A percentile compares a stretch with the other conserved stretches of the same genome.
Conservation (phyloP, 2,113 vertebrate species). For the Rana temporaria region DNA sequence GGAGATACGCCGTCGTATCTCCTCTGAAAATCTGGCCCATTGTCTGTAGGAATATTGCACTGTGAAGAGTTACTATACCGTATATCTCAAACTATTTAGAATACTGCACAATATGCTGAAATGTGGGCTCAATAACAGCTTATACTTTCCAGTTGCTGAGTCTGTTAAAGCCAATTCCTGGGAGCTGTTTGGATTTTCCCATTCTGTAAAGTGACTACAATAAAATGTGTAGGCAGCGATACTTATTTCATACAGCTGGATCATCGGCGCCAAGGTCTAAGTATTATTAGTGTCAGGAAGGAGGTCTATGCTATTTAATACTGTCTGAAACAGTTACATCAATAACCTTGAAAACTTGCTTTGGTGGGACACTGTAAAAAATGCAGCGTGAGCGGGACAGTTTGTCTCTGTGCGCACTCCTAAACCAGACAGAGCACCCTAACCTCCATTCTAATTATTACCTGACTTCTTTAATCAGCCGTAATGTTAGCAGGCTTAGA, state of each 20-base stretch:
- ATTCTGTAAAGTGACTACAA: not conserved
- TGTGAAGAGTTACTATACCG: no score
- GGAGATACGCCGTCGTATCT: no score
- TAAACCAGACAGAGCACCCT: not conserved
- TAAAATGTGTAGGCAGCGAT: conserved; percentile 34
- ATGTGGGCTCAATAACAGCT: no score
- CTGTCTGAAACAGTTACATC: conserved; percentile 37
- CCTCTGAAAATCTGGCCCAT: no score
- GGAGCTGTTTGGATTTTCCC: not conserved
- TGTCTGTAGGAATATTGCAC: no score
- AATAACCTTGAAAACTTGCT: conserved; percentile 42
- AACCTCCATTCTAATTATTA: not conserved
- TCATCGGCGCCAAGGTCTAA: conserved; percentile 41
- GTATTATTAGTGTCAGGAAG: conserved; percentile 52
- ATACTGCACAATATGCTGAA: no score
- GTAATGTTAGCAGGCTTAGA: no score
- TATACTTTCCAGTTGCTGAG: not conserved
- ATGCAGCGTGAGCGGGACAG: not conserved
- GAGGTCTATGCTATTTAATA: conserved; percentile 34
- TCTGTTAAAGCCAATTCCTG: not conserved
- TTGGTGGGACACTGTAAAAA: conserved; percentile 9
- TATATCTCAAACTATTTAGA: no score
- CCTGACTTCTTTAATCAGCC: not conserved
- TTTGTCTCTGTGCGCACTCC: not conserved
- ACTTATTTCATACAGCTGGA: conserved; percentile 4